Base-by-base conservation (phyloP, 2,888 invertebrate species). In the Callimorpha dominula region DNA sequence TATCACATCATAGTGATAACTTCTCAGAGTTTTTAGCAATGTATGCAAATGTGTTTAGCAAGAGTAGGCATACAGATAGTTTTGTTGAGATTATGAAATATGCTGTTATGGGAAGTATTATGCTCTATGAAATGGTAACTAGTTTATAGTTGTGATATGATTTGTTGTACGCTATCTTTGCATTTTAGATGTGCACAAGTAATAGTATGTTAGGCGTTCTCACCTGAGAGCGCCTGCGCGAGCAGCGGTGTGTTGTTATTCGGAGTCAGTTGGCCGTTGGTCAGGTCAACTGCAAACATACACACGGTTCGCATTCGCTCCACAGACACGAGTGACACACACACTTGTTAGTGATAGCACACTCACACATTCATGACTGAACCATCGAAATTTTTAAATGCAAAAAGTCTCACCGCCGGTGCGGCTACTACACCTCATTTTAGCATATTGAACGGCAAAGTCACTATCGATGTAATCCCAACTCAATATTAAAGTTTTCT, bases 211-310 rank as follows among this genome's bases (percentile, higher is more conserved):
- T 76, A 66, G 80, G 91, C 91, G 91, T 86, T 85, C 94, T 95
- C 97, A 99, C 98, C 98, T 98, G 98, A 98, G 96, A 98, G 97
- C 93, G 98, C 98, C 97, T 98, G 98, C 96, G 98, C 98, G 96
- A 98, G 97, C 96, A 99, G 97, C 94, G 98, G 98, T 94, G 98
- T 98, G 96, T 98, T 98, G 97, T 98, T 98, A 97, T 98, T 98
- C 96, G 98, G 98, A 94, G 98, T 98, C 96, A 98, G 97, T 96
- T 98, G 98, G 96, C 98, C 98, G 96, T 98, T 98, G 97, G 98
- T 98, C 96, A 98, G 97, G 97, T 98, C 98, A 97, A 98, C 98
- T 98, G 97, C 96, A 97, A 97, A 97, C 96, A 96, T 96, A 96
- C 96, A 96, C 96, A 96, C 92, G 93, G 93, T 96, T 96, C 96